Evolutionary conservation across 2,113 vertebrate species (phyloP).

Genomic region (Coreoperca whiteheadi): DNA sequence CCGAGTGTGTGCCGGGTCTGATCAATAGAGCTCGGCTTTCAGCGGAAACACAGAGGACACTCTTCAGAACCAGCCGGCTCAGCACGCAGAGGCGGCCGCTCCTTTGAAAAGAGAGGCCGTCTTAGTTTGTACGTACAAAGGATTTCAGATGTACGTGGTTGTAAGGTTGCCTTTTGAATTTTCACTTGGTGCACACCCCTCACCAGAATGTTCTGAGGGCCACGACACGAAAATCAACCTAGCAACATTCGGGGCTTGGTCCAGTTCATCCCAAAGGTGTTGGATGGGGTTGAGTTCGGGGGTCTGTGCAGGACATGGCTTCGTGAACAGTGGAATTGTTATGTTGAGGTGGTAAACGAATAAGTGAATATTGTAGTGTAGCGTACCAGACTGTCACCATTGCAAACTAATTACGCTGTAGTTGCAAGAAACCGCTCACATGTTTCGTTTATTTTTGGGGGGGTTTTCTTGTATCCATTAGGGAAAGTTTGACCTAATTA

Average conservation of each 20-base stretch:
- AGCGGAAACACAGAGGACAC: conserved; percentile 30
- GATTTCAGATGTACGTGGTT: not conserved
- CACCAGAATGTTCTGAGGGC: not conserved
- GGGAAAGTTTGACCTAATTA: conserved; percentile 74
- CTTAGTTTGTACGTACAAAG: conserved; percentile 13
- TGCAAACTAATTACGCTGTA: not conserved
- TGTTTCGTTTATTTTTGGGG: conserved; percentile 23
- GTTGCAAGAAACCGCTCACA: conserved; percentile 10
- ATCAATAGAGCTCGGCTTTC: conserved; percentile 63
- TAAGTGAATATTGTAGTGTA: not conserved
- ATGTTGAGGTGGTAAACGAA: too few species aligned
- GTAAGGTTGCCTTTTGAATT: not conserved
- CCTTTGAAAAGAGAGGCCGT: not conserved
- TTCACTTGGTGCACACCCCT: not conserved
- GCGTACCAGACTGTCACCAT: not conserved
- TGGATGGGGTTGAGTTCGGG: too few species aligned
- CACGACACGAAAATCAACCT: not conserved
- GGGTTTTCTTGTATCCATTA: conserved; percentile 31
- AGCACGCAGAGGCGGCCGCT: conserved; percentile 10
- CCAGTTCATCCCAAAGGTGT: not conserved
- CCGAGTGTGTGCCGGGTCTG: conserved; percentile 21
- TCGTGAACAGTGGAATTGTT: not conserved
- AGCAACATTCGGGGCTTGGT: not conserved
- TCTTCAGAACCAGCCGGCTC: conserved; percentile 32
- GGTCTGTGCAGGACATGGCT: too few species aligned